phyloP scores from a whole-genome alignment of 2,888 invertebrate genomes.

The Coleophora deauratella region DNA sequence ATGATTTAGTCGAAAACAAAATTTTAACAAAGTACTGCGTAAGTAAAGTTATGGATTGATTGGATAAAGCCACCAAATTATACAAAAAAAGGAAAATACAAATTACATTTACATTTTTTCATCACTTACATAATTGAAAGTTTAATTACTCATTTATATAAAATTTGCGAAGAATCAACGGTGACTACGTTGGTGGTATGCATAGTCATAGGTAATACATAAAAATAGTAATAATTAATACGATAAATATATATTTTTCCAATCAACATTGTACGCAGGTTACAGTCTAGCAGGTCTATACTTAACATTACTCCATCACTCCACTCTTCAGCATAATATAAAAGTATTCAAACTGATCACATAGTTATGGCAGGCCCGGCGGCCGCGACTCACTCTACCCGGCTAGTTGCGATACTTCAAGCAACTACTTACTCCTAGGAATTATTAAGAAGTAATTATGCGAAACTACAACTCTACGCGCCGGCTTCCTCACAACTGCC shows the following conservation, averaged over 20 bases:
- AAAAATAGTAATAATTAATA: slow-evolving; percentile 27
- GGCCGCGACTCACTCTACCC: slow-evolving; percentile 65
- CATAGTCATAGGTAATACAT: background rate
- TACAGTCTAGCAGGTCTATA: slow-evolving; percentile 69
- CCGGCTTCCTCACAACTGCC: slow-evolving; percentile 60
- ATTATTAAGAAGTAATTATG: background rate
- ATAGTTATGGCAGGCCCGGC: slow-evolving; percentile 69
- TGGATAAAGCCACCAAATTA: slow-evolving; percentile 57
- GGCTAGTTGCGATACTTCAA: slow-evolving; percentile 46
- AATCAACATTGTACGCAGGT: slow-evolving; percentile 60
- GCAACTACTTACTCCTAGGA: slow-evolving; percentile 27
- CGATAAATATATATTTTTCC: slow-evolving; percentile 49
- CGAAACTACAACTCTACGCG: slow-evolving; percentile 26
- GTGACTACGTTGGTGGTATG: background rate
- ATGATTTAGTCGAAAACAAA: slow-evolving; percentile 69
- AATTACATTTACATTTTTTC: slow-evolving; percentile 13
- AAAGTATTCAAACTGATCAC: slow-evolving; percentile 74
- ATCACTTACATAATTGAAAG: slow-evolving; percentile 18
- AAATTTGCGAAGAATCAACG: slow-evolving; percentile 34
- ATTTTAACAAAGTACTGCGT: slow-evolving; percentile 66
- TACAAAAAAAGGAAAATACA: slow-evolving; percentile 20
- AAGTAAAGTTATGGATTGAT: slow-evolving; percentile 53
- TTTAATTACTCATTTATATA: slow-evolving; percentile 22
- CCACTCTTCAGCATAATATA: slow-evolving; percentile 64
- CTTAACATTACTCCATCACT: slow-evolving; percentile 63